These are phyloP conservation scores for Microcaecilia unicolor DNA, from an alignment of 2,797 vertebrate species.

Conservation along the genomic window DNA sequence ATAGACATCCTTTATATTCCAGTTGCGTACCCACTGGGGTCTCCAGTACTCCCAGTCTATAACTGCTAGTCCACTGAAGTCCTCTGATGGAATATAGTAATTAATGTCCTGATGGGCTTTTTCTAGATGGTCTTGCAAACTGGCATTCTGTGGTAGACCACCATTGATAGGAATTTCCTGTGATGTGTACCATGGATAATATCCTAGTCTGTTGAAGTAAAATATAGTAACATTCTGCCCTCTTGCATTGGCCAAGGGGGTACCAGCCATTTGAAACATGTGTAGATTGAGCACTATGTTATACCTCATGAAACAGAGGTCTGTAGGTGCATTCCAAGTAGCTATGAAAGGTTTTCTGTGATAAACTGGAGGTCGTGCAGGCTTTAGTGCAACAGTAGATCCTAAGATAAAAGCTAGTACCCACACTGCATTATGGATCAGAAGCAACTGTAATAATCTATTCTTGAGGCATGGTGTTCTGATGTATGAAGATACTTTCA, in stretches of 20 bases:
- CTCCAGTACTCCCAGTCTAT: slow-evolving; percentile 71
- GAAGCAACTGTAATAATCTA: background rate
- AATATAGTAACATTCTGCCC: slow-evolving; percentile 76
- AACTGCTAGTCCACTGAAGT: slow-evolving; percentile 61
- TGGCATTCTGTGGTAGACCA: slow-evolving; percentile 63
- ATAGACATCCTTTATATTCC: slow-evolving; percentile 63
- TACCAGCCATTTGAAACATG: slow-evolving; percentile 62
- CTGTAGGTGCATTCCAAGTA: slow-evolving; percentile 65
- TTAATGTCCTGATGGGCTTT: slow-evolving; percentile 57
- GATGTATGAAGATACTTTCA: background rate
- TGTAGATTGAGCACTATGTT: slow-evolving; percentile 49
- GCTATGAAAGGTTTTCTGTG: slow-evolving; percentile 63
- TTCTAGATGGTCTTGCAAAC: slow-evolving; percentile 58
- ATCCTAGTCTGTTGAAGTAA: slow-evolving; percentile 66
- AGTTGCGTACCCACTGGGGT: slow-evolving; percentile 63
- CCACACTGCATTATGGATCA: background rate
- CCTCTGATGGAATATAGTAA: slow-evolving; percentile 58
- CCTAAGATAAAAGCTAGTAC: slow-evolving; percentile 12
- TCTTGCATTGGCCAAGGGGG: slow-evolving; percentile 52
- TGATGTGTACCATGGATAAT: slow-evolving; percentile 64
- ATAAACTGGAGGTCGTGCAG: slow-evolving; percentile 53
- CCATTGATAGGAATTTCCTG: slow-evolving; percentile 51
- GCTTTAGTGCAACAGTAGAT: slow-evolving; percentile 54
- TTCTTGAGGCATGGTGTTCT: slow-evolving; percentile 11
- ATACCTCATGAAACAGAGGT: slow-evolving; percentile 60